phyloP scores from a whole-genome alignment of 2,888 invertebrate genomes.

The Plagodis dolabraria region DNA sequence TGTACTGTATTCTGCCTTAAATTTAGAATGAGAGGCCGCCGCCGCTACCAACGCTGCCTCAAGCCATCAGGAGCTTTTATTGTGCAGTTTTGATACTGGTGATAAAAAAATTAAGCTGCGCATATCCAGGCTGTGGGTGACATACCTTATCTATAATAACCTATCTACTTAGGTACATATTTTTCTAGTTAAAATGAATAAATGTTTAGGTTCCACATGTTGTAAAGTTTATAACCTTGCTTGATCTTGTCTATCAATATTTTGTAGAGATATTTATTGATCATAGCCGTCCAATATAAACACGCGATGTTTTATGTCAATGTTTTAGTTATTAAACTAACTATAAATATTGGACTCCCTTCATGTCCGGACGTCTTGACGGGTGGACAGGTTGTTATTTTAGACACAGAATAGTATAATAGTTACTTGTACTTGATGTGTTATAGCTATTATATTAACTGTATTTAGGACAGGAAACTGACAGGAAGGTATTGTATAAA shows the following conservation, averaged over 20 bases:
- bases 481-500: too few species aligned
- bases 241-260: background rate
- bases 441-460: background rate
- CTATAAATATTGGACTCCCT: constrained; percentile 8
- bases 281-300: constrained; percentile 5
- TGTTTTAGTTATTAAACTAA: constrained; percentile 9
- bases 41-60: too few species aligned
- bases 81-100: too few species aligned
- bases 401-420: background rate
- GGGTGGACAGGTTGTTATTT: background rate
- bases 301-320: constrained; percentile 4
- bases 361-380: constrained; percentile 1
- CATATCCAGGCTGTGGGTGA: too few species aligned
- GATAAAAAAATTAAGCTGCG: too few species aligned
- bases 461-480: too few species aligned
- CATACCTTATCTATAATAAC: too few species aligned
- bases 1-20: too few species aligned
- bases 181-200: too few species aligned
- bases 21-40: too few species aligned
- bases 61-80: too few species aligned
- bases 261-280: background rate
- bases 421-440: background rate
- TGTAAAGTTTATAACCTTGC: background rate
- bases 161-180: too few species aligned
- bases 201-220: background rate